Base-by-base conservation (phyloP, 2,797 vertebrate species). In the Chelonia mydas region DNA sequence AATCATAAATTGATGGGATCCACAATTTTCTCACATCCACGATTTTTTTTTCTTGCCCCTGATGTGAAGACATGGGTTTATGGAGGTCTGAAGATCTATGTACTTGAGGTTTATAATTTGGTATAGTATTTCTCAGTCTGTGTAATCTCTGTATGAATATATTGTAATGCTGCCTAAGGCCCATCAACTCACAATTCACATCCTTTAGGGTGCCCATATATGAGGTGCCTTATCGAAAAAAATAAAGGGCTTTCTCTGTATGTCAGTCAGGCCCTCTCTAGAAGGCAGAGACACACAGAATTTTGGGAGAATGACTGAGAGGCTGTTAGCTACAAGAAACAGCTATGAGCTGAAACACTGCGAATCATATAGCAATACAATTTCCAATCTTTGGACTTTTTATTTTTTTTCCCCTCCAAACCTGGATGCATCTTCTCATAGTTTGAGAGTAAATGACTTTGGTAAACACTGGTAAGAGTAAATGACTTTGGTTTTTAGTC, bases 171-270 rank as follows among this genome's bases (percentile, higher is more conserved):
- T 12, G 49, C 12, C 33, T 41, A 74, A 27, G 49, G 59, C 88
- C 59, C 47, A 80, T 94, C 27, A 76, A 72, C 80, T 96, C 54
- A 87, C 61, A 90, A 86, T 91, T 93, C 76, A 79, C 1, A 1
- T 89, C 41, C 59, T 94, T 37, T 81, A 89, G 51, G 41, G 50
- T 87, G 45, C 61, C 15, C 10, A 23, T 51, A 61, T 59, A 59
- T 88, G 68, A 81, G 54, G 51, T 76, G 47, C 84, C 83, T 21
- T 87, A 79, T 37, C 50, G 68, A 47, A 90, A 80, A 92, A 90
- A 94, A 91, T 5, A 7, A 72, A 87, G 85, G 53, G 59, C 50
- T 88, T 96, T 92, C 88, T 92, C 61, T 94, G 5, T 89, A 47
- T 94, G 83, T 55, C 86, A 21, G 68, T 47, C 86, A 28, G 94